Conservation (phyloP, 2,888 invertebrate genomes). For the Ptychoptera albimana region DNA sequence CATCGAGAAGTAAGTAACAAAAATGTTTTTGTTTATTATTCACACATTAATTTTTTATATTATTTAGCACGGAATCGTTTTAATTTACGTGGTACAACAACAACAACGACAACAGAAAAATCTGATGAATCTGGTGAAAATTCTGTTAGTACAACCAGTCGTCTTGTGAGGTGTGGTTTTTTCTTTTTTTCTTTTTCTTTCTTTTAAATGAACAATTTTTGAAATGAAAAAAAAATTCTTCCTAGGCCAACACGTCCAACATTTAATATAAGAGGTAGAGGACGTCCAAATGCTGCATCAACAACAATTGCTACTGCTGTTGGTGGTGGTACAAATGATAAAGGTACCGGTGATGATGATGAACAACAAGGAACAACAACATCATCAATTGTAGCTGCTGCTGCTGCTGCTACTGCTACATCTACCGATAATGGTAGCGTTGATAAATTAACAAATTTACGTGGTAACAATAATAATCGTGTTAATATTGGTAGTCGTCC, state of each 20-base stretch:
- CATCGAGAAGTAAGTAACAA: constrained; percentile 25
- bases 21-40: no score
- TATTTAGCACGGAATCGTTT: constrained; percentile 28
- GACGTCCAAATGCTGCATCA: constrained; percentile 18
- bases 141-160: not conserved
- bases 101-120: constrained; percentile 18
- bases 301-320: constrained; percentile 20
- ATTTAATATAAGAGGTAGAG: constrained; percentile 23
- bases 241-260: constrained; percentile 19
- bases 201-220: no score
- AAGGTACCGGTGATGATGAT: constrained; percentile 9
- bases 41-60: not conserved
- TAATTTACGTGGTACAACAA: constrained; percentile 24
- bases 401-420: constrained; percentile 18
- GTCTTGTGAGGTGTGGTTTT: not conserved
- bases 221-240: no score
- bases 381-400: constrained; percentile 18
- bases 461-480: not conserved
- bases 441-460: not conserved
- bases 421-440: constrained; percentile 9
- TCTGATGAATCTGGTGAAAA: not conserved
- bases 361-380: constrained; percentile 14
- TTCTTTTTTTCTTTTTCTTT: not conserved
- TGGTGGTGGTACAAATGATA: constrained; percentile 8
- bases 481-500: constrained; percentile 8